Evolutionary conservation across 1,140 invertebrate species (phyloP).

Genomic region (Lordiphosa collinella): DNA sequence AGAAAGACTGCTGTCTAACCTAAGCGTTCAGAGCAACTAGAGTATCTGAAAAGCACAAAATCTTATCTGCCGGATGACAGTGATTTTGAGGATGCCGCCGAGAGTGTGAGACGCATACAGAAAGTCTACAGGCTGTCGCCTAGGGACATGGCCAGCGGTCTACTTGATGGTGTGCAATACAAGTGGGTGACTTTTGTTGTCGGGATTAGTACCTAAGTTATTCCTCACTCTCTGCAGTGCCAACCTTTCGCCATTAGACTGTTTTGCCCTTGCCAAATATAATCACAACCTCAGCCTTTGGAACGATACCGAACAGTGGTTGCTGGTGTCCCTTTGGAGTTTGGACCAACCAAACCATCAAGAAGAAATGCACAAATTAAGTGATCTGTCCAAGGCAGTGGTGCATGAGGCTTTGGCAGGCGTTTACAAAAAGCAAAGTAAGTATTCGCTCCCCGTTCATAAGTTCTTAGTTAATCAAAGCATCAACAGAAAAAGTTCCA

Average conservation of each 20-base stretch:
- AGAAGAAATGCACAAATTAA: constrained; percentile 1
- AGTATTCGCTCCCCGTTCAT: background rate
- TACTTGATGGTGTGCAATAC: background rate
- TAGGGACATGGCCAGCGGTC: background rate
- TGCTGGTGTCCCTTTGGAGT: background rate
- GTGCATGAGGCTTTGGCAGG: background rate
- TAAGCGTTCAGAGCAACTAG: background rate
- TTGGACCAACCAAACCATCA: background rate
- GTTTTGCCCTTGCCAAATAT: background rate
- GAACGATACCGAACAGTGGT: background rate
- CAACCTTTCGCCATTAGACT: background rate
- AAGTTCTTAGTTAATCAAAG: background rate
- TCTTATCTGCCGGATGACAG: background rate
- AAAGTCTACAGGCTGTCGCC: background rate
- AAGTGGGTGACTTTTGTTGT: background rate
- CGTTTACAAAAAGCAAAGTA: background rate
- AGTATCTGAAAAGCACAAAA: background rate
- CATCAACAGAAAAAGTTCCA: background rate
- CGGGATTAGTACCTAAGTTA: too few species aligned
- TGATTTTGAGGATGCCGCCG: background rate
- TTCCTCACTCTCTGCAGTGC: background rate
- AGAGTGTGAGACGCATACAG: background rate
- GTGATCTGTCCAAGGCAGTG: background rate
- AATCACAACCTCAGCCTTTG: background rate
- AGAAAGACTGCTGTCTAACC: too few species aligned